Evolutionary conservation across 2,888 invertebrate species (phyloP), one percentile per base, ranked within the genome.

Genomic region (Ectobius pallidus): DNA sequence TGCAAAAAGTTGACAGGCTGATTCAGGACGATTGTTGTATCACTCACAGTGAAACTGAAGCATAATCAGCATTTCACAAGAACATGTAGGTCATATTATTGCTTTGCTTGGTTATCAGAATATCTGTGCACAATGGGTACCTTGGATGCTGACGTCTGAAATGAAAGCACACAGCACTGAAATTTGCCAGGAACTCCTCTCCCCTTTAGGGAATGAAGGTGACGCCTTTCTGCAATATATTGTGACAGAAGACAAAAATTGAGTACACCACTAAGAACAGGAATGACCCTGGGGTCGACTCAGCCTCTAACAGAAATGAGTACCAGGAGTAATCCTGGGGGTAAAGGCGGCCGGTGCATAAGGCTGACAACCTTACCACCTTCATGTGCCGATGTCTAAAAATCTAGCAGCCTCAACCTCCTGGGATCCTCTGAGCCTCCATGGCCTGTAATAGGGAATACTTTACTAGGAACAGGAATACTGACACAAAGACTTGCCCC

Each of bases 11-110:
- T 34, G 34, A 34, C 34, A 34, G 34, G 11, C 34, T 49, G 49
- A 49, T 49, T 49, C 49, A 49, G 9, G 49, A 49, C 49, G 49
- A 49, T 49, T n/a, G 49, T 49, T n/a, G n/a, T 34, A 34, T 34
- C 46, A 46, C 46, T 46, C 46, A n/a, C 3, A 46, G n/a, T 11
- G 46, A 46, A 46, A 46, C 4, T 46, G 46, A n/a, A 14, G 16
- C 16, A 46, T 3, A n/a, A 46, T 46, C 7, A n/a, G 46, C 46
- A 46, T 46, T 46, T 46, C n/a, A 46, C 7, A 46, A 46, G 46
- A 46, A n/a, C 46, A 14, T 46, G 46, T 46, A 46, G 11, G 46
- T n/a, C n/a, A n/a, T 3, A 46, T 46, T 11, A 46, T 46, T 11
- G 46, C 3, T n/a, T 46, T 11, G 46, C 18, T 34, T 34, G 7